Evolutionary conservation across 2,888 invertebrate species (phyloP).

Genomic region (Epistrophe grossulariae): DNA sequence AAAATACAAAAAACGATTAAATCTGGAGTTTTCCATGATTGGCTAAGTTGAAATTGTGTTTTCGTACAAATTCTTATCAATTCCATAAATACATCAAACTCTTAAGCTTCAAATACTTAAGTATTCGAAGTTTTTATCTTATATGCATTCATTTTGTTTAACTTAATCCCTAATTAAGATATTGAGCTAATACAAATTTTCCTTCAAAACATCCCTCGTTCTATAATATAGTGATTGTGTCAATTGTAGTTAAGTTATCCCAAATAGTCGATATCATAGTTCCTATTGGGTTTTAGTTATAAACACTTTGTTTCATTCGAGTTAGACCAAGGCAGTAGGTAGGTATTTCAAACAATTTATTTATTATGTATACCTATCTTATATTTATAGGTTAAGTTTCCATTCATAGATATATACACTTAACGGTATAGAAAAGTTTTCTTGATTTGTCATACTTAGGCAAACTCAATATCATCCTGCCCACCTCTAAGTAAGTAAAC

Average conservation of each 20-base stretch:
- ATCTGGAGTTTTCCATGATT: not conserved
- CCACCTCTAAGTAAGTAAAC: constrained; percentile 18
- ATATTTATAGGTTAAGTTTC: constrained; percentile 34
- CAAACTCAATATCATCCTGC: constrained; percentile 3
- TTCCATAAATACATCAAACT: constrained; percentile 13
- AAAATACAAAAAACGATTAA: not conserved
- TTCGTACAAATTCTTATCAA: constrained; percentile 12
- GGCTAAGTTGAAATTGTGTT: not conserved
- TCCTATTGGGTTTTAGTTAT: not conserved
- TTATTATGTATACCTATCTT: constrained; percentile 17
- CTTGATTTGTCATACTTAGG: constrained; percentile 22
- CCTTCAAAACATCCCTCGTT: not conserved
- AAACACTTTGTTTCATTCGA: constrained; percentile 3
- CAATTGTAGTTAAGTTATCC: constrained; percentile 2
- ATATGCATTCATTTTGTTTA: not conserved
- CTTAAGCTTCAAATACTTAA: not conserved
- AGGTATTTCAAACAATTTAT: not conserved
- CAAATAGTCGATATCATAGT: constrained; percentile 14
- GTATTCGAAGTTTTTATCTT: constrained; percentile 2
- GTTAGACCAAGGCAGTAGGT: not conserved
- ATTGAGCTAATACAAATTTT: constrained; percentile 21
- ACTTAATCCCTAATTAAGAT: constrained; percentile 27
- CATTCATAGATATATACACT: not conserved
- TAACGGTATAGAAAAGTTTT: not conserved
- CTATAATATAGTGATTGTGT: not conserved